Evolutionary conservation across 2,113 vertebrate genomes (phyloP).

Genomic region (Falco punctatus): DNA sequence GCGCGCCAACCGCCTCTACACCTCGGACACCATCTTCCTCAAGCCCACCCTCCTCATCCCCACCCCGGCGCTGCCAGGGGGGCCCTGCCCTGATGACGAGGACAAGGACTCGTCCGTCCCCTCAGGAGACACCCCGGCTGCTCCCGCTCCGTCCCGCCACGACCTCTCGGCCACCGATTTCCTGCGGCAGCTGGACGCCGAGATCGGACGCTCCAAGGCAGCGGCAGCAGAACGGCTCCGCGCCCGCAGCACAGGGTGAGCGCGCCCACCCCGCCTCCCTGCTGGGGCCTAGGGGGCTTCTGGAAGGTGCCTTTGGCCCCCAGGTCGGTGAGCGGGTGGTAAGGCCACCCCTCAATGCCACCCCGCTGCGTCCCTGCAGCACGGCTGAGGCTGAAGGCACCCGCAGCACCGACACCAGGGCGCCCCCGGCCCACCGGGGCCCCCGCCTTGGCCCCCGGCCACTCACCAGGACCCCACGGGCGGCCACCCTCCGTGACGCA

Average conservation of each 20-base stretch:
- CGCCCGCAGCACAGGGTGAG: conserved; percentile 29
- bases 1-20: conserved; percentile 90
- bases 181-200: conserved; percentile 84
- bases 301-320: too few species aligned
- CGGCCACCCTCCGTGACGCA: conserved; percentile 76
- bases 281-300: background rate
- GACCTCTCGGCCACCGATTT: conserved; percentile 87
- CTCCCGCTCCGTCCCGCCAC: background rate
- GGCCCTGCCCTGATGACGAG: background rate
- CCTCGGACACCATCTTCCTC: conserved; percentile 93
- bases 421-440: conserved; percentile 32
- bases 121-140: background rate
- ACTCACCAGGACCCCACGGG: conserved; percentile 81
- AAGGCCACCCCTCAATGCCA: background rate
- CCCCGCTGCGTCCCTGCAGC: background rate
- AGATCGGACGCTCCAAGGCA: conserved; percentile 86
- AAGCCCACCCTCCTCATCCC: conserved; percentile 88
- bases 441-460: conserved; percentile 76
- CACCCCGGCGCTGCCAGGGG: conserved; percentile 61
- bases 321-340: rapidly evolving
- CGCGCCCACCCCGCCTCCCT: rapidly evolving
- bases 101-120: background rate
- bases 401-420: rapidly evolving
- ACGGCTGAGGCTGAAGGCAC: background rate
- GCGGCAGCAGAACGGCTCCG: conserved; percentile 79